phyloP scores from a whole-genome alignment of 1,140 invertebrate species.

The Leptopilina boulardi region DNA sequence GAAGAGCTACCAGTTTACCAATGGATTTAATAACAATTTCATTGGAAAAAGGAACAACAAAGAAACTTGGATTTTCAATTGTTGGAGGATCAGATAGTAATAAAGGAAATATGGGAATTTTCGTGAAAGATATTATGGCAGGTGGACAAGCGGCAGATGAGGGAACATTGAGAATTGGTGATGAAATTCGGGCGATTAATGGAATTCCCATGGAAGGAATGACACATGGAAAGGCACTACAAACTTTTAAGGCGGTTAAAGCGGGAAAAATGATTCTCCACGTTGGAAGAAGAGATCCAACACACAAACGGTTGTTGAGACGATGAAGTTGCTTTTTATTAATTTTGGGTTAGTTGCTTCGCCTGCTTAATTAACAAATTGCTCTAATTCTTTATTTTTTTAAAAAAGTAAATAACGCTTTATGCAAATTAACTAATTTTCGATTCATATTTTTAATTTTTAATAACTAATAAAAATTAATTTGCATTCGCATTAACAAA shows the following conservation, averaged over 20 bases:
- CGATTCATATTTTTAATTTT: too few relatives aligned
- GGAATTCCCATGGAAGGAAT: constrained; percentile 78
- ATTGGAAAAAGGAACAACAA: constrained; percentile 80
- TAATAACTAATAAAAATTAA: too few relatives aligned
- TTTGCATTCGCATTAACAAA: too few relatives aligned
- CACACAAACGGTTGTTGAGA: constrained; percentile 70
- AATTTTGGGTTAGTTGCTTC: constrained; percentile 63
- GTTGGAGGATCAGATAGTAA: constrained; percentile 85
- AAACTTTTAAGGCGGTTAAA: constrained; percentile 81
- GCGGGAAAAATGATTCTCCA: constrained; percentile 80
- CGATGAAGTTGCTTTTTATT: constrained; percentile 54
- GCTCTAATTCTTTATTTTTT: not conserved
- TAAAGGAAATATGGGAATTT: constrained; percentile 83
- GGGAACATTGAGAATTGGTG: constrained; percentile 79
- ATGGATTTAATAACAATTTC: constrained; percentile 66
- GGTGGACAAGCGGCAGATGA: constrained; percentile 83
- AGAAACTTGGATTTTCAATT: constrained; percentile 85
- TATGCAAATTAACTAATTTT: too few relatives aligned
- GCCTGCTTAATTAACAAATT: constrained; percentile 61
- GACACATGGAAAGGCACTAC: constrained; percentile 81
- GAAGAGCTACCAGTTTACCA: constrained; percentile 63
- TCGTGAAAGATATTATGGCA: constrained; percentile 83
- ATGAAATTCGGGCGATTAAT: constrained; percentile 84
- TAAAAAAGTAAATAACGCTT: not conserved
- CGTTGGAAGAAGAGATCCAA: constrained; percentile 75